Base-by-base conservation (phyloP, 2,797 vertebrate genomes). In the Chaetophractus vellerosus region DNA sequence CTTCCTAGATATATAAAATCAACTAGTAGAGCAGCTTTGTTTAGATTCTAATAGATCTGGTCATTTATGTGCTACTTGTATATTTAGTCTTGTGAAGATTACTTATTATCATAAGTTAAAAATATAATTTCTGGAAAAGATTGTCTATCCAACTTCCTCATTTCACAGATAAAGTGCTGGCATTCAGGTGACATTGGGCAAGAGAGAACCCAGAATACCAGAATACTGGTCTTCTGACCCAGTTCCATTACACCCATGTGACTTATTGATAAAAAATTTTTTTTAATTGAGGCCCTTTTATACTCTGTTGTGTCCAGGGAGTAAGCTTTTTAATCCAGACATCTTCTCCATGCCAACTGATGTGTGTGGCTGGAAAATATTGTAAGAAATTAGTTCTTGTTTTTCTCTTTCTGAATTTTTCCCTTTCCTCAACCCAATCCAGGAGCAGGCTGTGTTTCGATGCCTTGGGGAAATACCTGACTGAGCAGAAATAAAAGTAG, bases 381-480 rank as follows among this genome's bases (percentile, higher is more conserved):
- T 93, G 71, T 66, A 75, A 94, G 66, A 80, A 16, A 68, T 23
- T 82, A 31, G 26, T 80, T 86, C 61, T 85, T 91, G 31, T 64
- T 93, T 90, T 89, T 38, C 61, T 86, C 38, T 91, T 14, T 95
- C 57, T 93, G 26, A 86, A 72, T 57, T 90, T 89, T 88, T 26
- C 19, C 14, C 69, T 68, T 89, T 80, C 33, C 61, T 9, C 16
- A 36, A 41, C 31, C 55, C 41, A 59, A 14, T 86, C 88, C 48
- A 94, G 94, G 31, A 94, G 66, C 66, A 82, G 72, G 11, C 33
- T 80, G 23, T 31, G 24, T 69, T 89, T 93, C 31, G 61, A 6
- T 28, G 16, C 18, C 52, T 93, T 48, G 4, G 45, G 16, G 63
- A 68, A 10, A 93, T 18, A 75, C 1, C 31, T 7, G 26, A 91